Evolutionary conservation across 2,888 invertebrate genomes (phyloP), one percentile per base, ranked within the genome.

Genomic region (Eupithecia subumbrata): DNA sequence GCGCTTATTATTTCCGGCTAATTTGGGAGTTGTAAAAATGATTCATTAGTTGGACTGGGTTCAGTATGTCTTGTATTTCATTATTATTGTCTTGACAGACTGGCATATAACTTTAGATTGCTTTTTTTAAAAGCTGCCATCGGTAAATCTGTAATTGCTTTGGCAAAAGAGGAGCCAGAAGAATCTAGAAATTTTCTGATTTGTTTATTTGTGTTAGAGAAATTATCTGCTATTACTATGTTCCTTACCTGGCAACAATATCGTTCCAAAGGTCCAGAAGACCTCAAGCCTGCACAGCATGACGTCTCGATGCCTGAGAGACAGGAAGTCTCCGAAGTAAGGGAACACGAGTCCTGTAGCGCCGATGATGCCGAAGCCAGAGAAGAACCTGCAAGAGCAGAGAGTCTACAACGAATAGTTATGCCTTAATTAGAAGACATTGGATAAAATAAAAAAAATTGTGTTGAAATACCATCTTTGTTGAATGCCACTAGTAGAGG

Each of bases 291-390:
- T 88, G 87, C 96, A 96, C 83, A 96, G 88, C 93, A 95, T 95
- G 67, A 93, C 93, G 82, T 96, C 95, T 9, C 95, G 88, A 79
- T 96, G 94, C 79, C 95, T 87, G 18, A 94, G 84, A 0, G 95
- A 95, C 75, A 96, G 89, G 85, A 96, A 96, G 85, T 96, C 95
- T 16, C 96, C 95, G 70, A 96, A 92, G 87, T 95, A 96, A 0
- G 96, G 95, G 84, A 96, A 96, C 76, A 95, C 87, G 43, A 96
- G 93, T 64, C 96, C 96, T 9, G 96, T 96, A 70, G 96, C 96
- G 0, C 96, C 96, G 81, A 96, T 96, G 83, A 96, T 96, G 67
- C 96, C 96, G 81, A 96, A 96, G 4, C 96, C 96, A 77, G 95
- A 96, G 87, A 96, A 95, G 84, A 96, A 96, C 84, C 96, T 95